Evolutionary conservation across 2,113 vertebrate genomes (phyloP).

Genomic region (Tonatia bakeri): DNA sequence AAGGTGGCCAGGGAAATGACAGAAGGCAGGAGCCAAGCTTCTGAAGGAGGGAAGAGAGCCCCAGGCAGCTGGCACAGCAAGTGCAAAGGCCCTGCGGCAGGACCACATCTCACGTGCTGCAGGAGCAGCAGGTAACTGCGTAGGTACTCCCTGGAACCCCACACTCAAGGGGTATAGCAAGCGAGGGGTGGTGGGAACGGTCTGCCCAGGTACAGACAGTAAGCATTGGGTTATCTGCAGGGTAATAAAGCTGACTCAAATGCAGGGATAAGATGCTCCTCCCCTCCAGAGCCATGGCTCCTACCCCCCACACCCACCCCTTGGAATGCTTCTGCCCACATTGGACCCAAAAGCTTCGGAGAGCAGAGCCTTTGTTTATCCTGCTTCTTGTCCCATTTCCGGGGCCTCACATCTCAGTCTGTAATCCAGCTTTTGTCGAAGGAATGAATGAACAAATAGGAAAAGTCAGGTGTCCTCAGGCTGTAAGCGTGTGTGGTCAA

Average conservation of each 20-base stretch:
- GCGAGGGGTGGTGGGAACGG: neutral
- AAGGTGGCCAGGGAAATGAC: neutral
- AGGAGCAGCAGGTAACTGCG: neutral
- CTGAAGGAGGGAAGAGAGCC: neutral
- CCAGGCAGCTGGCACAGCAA: neutral
- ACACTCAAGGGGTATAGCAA: neutral
- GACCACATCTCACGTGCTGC: neutral
- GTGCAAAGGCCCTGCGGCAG: neutral
- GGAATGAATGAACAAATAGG: neutral
- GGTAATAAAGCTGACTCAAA: neutral
- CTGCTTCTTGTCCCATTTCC: neutral
- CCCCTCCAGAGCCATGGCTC: neutral
- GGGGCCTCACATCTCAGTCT: neutral
- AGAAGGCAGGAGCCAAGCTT: neutral
- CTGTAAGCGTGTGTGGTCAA: neutral
- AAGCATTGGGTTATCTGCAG: neutral
- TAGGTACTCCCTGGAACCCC: neutral
- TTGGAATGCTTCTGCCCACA: neutral
- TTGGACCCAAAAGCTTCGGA: neutral
- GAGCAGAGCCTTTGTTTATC: neutral
- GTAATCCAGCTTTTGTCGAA: neutral
- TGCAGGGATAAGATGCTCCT: neutral
- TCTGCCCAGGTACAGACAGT: neutral
- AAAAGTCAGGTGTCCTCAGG: neutral
- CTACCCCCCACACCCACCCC: neutral